Base-by-base conservation (phyloP, 2,113 vertebrate species). In the Spea bombifrons region DNA sequence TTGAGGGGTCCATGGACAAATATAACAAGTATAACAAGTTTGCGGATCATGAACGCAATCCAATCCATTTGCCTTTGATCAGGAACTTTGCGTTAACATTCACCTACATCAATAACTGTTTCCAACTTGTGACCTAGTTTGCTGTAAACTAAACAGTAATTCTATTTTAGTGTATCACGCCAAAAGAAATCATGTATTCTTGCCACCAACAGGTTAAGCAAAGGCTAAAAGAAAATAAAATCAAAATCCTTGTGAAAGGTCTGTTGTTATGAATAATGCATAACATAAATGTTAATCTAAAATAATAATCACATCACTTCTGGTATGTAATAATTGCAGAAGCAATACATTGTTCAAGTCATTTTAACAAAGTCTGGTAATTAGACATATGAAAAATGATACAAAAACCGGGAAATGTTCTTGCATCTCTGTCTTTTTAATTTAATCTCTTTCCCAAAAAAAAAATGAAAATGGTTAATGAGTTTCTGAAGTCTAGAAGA, bases 401-500 rank as follows among this genome's bases (percentile, higher is more conserved):
- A 72, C 69, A 65, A 72, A 78, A 66, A 72, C 48, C 43, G 8
- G 69, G 59, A 72, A 78, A 72, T 78, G 61, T 66, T 16, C 47
- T 46, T 44, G 66, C 30, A 48, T 45, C 12, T 6, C 45, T 49
- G 69, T 9, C 57, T 73, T 82, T 44, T 55, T 9, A 73, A 65
- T 50, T 85, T 64, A 5, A 63, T 64, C 3, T 75, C 84, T 85
- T 66, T 70, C 15, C n/a, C 5, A 44, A 13, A 13, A 81, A 47
- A 83, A 83, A 82, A 49, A 5, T 70, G 55, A 67, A 8, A 55
- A 53, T 13, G 81, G 50, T 4, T 82, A 75, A 82, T 80, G 81
- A 79, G 72, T 74, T 49, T 71, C 13, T 64, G 81, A 80, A 69
- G 70, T 63, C 3, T 46, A 75, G 71, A 81, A 49, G 75, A 82